Evolutionary conservation across 1,140 invertebrate genomes (phyloP).

Genomic region (Leguminivora glycinivorella): DNA sequence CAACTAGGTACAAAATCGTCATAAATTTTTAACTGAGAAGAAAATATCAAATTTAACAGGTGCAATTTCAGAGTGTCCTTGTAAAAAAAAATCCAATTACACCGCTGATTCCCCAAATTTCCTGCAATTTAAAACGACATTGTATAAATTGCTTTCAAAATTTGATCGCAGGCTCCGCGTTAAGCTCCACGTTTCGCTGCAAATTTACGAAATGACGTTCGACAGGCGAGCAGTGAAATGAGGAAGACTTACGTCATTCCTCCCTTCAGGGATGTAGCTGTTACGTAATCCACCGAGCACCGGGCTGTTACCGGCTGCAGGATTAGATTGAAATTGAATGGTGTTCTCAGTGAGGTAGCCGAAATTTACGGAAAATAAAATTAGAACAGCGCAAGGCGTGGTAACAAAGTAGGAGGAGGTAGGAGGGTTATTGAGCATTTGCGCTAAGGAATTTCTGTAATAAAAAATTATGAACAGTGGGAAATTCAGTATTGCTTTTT

Average conservation of each 20-base stretch:
- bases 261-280: slow-evolving; percentile 31
- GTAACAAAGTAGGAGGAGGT: slow-evolving; percentile 4
- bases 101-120: slow-evolving; percentile 9
- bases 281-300: slow-evolving; percentile 43
- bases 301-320: slow-evolving; percentile 36
- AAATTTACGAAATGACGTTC: slow-evolving; percentile 42
- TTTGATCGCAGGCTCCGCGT: slow-evolving; percentile 42
- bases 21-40: no score
- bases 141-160: slow-evolving; percentile 23
- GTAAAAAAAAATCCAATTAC: slow-evolving; percentile 21
- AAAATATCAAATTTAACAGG: not conserved
- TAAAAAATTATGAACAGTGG: slow-evolving; percentile 15
- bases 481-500: not conserved
- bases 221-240: slow-evolving; percentile 36
- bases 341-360: slow-evolving; percentile 34
- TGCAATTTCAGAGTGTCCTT: not conserved
- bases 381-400: slow-evolving; percentile 18
- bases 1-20: no score
- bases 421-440: not conserved
- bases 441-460: not conserved
- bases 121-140: slow-evolving; percentile 17
- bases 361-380: slow-evolving; percentile 10
- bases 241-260: slow-evolving; percentile 45
- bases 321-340: slow-evolving; percentile 65
- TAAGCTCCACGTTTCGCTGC: slow-evolving; percentile 42